Percentiles rank a stretch among this genome's conserved stretches.
Evolutionary conservation across 2,888 invertebrate genomes (phyloP).

Genomic region (Parasteatoda lunata): DNA sequence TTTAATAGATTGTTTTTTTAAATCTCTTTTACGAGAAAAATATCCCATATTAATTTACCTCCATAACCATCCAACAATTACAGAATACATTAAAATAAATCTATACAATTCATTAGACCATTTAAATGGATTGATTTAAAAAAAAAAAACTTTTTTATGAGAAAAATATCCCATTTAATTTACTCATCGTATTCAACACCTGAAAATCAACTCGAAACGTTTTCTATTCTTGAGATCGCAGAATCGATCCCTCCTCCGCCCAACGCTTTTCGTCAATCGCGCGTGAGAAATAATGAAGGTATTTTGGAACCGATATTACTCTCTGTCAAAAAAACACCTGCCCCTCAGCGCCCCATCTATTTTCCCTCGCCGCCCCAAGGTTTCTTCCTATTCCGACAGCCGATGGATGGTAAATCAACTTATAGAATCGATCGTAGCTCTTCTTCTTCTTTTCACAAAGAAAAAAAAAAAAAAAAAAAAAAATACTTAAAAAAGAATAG

Average conservation of each 20-base stretch:
- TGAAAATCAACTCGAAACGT: not conserved
- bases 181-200: not conserved
- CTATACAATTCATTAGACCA: no score
- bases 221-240: not conserved
- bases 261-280: conserved; percentile 23
- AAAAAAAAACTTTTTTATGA: no score
- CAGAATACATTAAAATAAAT: no score
- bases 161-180: no score
- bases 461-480: no score
- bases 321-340: conserved; percentile 65
- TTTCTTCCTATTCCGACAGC: not conserved
- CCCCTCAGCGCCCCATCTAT: conserved; percentile 3
- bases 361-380: conserved; percentile 23
- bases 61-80: no score
- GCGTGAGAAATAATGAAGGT: conserved; percentile 57
- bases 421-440: conserved; percentile 26
- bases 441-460: no score
- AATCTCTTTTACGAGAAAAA: no score
- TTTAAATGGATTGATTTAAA: no score
- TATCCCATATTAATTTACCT: no score
- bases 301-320: conserved; percentile 56
- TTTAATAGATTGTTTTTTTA: no score
- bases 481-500: not conserved
- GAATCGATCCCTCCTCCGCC: conserved; percentile 12
- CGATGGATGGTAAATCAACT: not conserved